Evolutionary conservation across 2,113 vertebrate species (phyloP).

Genomic region (Ascaphus truei): DNA sequence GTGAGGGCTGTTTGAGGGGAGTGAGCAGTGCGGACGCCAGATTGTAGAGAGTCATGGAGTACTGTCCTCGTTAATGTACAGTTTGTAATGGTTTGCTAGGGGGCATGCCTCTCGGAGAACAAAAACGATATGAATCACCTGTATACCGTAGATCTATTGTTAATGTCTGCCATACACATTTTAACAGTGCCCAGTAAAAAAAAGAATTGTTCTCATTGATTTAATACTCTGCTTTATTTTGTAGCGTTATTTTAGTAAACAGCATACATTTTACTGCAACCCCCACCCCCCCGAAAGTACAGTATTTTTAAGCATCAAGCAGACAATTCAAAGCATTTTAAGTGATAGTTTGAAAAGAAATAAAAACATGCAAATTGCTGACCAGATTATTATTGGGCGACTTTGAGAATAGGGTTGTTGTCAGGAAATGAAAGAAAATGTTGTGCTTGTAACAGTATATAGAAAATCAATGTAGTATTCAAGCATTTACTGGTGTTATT

Average conservation of each 20-base stretch:
- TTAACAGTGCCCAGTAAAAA: too few species aligned
- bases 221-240: neutral
- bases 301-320: neutral
- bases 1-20: too few species aligned
- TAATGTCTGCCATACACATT: too few species aligned
- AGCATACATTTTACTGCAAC: too few species aligned
- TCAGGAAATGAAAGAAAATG: conserved; percentile 19
- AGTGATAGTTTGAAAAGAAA: neutral
- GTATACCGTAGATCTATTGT: too few species aligned
- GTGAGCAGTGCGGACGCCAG: too few species aligned
- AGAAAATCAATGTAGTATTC: conserved; percentile 12
- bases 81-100: too few species aligned
- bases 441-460: neutral
- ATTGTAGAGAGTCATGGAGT: too few species aligned
- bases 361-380: neutral
- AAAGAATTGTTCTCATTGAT: neutral
- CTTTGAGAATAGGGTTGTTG: neutral
- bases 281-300: too few species aligned
- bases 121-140: too few species aligned
- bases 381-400: neutral
- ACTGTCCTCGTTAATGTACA: too few species aligned
- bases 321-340: neutral
- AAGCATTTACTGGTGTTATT: conserved; percentile 7
- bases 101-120: too few species aligned
- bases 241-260: neutral